Evolutionary conservation across 1,140 invertebrate genomes (phyloP), one percentile per base, ranked within the genome.

Genomic region (Heterodera schachtii): DNA sequence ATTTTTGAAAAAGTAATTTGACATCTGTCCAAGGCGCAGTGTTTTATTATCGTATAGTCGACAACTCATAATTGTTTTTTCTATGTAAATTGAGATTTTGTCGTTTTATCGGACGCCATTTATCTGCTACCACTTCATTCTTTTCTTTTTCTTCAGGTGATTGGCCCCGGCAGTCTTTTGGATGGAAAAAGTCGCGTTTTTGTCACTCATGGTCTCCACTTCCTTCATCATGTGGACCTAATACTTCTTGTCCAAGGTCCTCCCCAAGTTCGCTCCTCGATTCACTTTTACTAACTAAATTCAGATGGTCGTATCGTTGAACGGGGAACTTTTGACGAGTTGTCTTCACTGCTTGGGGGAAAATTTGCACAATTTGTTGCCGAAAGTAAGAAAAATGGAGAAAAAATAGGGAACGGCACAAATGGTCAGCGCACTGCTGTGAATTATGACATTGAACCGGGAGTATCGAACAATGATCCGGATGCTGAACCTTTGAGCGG

Each of bases 1-100:
- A 92, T 96, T 80, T 95, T 95, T 85, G 86, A 91, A 79, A 87
- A 82, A 64, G 79, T 80, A 3, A 88, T 88, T 81, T 60, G 31
- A 31, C 31, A 31, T 31, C 31, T 31, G 31, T 31, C 31, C 31
- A 31, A 31, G 1, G 31, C 31, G 31, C 31, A 31, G 31, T 31
- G 31, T 31, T 31, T 31, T 31, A 31, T 31, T 31, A 31, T 31
- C 31, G 31, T 31, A 31, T 31, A 31, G 31, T 31, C 31, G 31
- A 31, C 31, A 31, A 31, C 31, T 31, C 31, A 31, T 31, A 31
- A 31, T 31, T 31, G 31, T 31, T 31, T 31, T 31, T 31, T 31
- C 31, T 31, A 31, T 31, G 31, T 31, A 31, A 31, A 31, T 31
- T 31, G 31, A 31, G 31, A 31, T 31, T 31, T 31, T 31, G 31